Evolutionary conservation across 2,113 vertebrate genomes (phyloP).

Genomic region (Struthidea cinerea): DNA sequence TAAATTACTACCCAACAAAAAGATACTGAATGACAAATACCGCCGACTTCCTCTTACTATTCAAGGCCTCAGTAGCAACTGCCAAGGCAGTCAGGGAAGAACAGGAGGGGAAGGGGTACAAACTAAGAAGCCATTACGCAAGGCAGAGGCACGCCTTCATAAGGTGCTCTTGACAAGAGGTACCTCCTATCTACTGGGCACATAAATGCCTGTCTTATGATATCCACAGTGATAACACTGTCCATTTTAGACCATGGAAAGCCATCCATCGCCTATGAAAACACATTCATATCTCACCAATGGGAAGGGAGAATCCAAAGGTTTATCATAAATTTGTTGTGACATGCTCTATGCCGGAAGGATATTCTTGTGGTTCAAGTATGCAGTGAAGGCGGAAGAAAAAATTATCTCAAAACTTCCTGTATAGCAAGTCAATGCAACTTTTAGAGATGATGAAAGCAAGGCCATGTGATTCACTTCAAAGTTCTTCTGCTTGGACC

Average conservation of each 20-base stretch:
- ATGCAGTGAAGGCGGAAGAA: not conserved
- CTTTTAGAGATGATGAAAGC: constrained; percentile 1
- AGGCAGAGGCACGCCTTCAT: not conserved
- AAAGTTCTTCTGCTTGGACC: not conserved
- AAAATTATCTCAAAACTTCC: constrained; percentile 16
- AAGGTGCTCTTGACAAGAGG: not conserved
- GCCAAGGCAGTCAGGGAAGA: not conserved
- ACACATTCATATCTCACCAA: not conserved
- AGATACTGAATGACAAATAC: not conserved
- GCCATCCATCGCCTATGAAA: accelerated
- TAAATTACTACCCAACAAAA: not conserved
- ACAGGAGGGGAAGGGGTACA: not conserved
- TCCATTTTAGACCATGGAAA: not conserved
- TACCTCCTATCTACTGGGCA: not conserved
- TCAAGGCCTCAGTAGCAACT: not conserved
- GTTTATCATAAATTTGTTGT: not conserved
- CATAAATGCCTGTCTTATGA: not conserved
- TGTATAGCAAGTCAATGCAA: not conserved
- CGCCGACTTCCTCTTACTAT: not conserved
- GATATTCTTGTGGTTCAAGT: not conserved
- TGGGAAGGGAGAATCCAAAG: not conserved
- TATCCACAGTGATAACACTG: not conserved
- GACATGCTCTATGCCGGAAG: not conserved
- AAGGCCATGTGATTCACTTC: not conserved
- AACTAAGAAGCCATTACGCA: accelerated